Percentiles rank a stretch among this genome's conserved stretches.
Conservation (phyloP, 2,113 vertebrate genomes). For the Charadrius vociferus region DNA sequence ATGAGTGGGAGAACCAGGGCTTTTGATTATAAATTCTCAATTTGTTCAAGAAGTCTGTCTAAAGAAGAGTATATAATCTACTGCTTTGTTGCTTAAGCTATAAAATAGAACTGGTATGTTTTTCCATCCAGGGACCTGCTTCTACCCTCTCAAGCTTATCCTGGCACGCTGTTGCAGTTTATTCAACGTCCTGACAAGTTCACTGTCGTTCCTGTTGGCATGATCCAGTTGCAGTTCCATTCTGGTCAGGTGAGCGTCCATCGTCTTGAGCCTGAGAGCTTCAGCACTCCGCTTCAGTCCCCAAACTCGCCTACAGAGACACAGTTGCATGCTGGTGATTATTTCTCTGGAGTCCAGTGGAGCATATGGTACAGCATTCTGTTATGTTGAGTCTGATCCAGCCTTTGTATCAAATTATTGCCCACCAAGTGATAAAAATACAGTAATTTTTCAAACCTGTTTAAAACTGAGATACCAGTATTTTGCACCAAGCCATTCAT, state of each 20-base stretch:
- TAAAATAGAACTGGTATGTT: not conserved
- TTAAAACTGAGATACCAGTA: not conserved
- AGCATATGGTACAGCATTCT: constrained; percentile 49
- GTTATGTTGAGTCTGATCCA: constrained; percentile 37
- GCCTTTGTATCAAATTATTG: not conserved
- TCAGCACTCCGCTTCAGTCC: constrained; percentile 74
- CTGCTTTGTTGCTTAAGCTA: not conserved
- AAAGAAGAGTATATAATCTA: not conserved
- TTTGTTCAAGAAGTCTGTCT: not conserved
- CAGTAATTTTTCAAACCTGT: not conserved
- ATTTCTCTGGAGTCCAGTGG: constrained; percentile 67
- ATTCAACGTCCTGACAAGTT: constrained; percentile 75
- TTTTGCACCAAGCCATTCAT: not conserved
- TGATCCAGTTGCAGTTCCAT: constrained; percentile 79
- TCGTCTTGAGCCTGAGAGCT: constrained; percentile 75
- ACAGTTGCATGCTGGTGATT: constrained; percentile 76
- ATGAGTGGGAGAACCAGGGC: not conserved
- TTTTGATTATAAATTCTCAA: not conserved
- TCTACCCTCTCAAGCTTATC: constrained; percentile 8
- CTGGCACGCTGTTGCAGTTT: constrained; percentile 77
- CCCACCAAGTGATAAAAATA: constrained; percentile 29
- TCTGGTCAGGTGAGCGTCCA: constrained; percentile 78
- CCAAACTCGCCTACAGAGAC: constrained; percentile 81
- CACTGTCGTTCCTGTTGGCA: constrained; percentile 71
- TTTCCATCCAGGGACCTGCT: not conserved